Conservation (phyloP, 2,888 invertebrate species). For the Melitaea athalia region DNA sequence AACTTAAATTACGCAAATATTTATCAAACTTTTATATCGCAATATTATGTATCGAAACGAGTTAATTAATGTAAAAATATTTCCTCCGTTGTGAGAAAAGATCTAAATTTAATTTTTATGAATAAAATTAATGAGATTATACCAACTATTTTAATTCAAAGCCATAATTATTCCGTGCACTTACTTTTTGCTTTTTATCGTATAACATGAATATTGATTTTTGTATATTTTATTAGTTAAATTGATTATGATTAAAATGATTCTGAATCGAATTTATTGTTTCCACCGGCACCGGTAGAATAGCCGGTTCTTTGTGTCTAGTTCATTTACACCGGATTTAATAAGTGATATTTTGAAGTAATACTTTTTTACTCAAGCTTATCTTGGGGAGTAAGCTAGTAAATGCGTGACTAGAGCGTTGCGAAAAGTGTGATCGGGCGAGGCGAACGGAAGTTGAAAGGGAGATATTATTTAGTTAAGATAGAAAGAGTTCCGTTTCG, state of each 20-base stretch:
- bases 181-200: background rate
- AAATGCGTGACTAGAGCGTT: too few relatives aligned
- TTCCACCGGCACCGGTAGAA: slow-evolving; percentile 8
- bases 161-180: background rate
- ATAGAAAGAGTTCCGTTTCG: too few relatives aligned
- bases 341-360: background rate
- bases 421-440: too few relatives aligned
- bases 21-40: background rate
- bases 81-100: background rate
- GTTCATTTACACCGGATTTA: background rate
- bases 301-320: background rate
- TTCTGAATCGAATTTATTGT: background rate
- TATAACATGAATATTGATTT: background rate
- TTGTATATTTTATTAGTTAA: background rate
- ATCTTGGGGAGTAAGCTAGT: too few relatives aligned
- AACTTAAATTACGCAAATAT: slow-evolving; percentile 1
- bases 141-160: background rate
- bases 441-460: too few relatives aligned
- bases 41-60: background rate
- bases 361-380: background rate
- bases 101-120: background rate
- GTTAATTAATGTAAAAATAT: background rate
- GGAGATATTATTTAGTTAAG: too few relatives aligned
- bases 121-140: background rate
- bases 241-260: background rate